Conservation (phyloP, 2,797 vertebrate genomes). For the Acanthurus lineatus region DNA sequence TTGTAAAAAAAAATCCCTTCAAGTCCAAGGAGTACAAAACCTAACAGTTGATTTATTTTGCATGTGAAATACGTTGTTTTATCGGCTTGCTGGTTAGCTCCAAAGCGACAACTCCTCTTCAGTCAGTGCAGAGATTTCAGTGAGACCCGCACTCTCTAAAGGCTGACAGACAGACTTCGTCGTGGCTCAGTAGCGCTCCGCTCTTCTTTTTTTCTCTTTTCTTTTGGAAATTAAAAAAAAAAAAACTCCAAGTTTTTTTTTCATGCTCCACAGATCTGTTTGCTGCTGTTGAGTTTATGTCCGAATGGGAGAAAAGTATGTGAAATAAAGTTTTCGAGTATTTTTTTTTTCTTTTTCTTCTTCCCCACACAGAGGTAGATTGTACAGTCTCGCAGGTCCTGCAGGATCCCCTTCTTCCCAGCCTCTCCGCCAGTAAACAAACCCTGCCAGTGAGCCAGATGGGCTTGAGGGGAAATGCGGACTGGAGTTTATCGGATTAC, state of each 20-base stretch:
- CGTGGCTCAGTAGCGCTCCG: conserved; percentile 41
- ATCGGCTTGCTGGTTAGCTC: neutral
- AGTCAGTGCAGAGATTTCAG: conserved; percentile 67
- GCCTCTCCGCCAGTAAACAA: conserved; percentile 86
- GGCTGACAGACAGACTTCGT: conserved; percentile 49
- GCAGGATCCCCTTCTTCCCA: conserved; percentile 80
- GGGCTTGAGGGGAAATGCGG: conserved; percentile 81
- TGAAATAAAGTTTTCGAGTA: conserved; percentile 4
- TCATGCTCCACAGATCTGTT: conserved; percentile 5
- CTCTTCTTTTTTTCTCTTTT: neutral
- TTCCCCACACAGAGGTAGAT: conserved; percentile 74
- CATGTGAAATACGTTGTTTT: neutral
- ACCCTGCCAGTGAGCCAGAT: conserved; percentile 80
- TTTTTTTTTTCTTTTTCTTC: conserved; percentile 22
- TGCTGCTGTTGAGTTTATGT: neutral
- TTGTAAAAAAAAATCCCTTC: conserved; percentile 11
- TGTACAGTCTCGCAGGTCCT: conserved; percentile 73
- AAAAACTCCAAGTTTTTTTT: conserved; percentile 28
- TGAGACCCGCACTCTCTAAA: conserved; percentile 22
- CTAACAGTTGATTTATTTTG: neutral
- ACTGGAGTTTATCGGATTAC: conserved; percentile 83
- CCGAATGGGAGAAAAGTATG: neutral
- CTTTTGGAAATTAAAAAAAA: conserved; percentile 35
- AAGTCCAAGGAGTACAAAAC: conserved; percentile 28
- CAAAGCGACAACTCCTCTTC: conserved; percentile 25